Conservation (phyloP, 2,797 vertebrate genomes). For the Strix occidentalis region DNA sequence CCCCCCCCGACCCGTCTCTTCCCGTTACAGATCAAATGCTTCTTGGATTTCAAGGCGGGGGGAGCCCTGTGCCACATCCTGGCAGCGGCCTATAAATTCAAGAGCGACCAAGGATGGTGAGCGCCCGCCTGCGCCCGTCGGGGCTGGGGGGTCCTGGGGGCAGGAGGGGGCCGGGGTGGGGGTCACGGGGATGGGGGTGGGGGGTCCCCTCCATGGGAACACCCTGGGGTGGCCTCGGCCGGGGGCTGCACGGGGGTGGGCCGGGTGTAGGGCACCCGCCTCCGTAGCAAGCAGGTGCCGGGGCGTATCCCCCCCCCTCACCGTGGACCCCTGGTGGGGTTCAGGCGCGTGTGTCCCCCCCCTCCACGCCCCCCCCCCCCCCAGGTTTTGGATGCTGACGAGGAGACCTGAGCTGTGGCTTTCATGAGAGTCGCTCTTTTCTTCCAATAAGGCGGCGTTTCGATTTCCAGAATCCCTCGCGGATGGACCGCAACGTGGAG, state of each 20-base stretch:
- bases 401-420: constrained; percentile 27
- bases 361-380: background rate
- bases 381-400: background rate
- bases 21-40: constrained; percentile 89
- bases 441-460: constrained; percentile 91
- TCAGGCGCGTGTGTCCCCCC: background rate
- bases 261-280: background rate
- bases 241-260: background rate
- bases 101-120: constrained; percentile 99
- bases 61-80: constrained; percentile 95
- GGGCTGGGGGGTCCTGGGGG: background rate
- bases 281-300: too few species aligned
- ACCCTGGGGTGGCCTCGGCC: background rate
- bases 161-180: rapidly evolving
- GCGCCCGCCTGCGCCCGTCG: background rate
- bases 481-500: constrained; percentile 98
- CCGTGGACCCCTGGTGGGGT: background rate
- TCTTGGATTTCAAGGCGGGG: constrained; percentile 97
- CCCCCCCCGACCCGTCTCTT: background rate
- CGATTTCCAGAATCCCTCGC: constrained; percentile 98
- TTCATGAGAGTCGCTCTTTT: constrained; percentile 66
- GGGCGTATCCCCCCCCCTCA: background rate
- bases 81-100: constrained; percentile 98
- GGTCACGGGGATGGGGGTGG: background rate
- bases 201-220: background rate